These are phyloP conservation scores for Rhinogobio ventralis DNA, from an alignment of 2,797 vertebrate genomes.

Conservation along the genomic window DNA sequence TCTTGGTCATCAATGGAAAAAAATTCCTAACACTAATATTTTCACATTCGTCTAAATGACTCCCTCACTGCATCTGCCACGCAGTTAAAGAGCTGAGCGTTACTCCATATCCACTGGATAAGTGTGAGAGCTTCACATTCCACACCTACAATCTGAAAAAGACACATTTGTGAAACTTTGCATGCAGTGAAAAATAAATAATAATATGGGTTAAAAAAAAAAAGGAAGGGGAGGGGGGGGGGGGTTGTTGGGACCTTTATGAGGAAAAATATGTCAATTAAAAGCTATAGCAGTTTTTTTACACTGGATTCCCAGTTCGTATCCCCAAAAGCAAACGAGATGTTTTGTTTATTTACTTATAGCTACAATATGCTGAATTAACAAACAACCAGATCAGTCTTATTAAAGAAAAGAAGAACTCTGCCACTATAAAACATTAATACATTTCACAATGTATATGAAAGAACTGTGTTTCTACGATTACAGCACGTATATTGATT, in stretches of 20 bases:
- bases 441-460: not conserved
- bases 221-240: too few species aligned
- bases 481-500: not conserved
- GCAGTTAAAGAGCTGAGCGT: conserved; percentile 13
- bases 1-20: conserved; percentile 54
- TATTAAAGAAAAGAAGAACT: not conserved
- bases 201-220: not conserved
- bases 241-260: not conserved
- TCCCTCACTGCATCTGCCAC: conserved; percentile 30
- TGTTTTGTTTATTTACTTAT: not conserved
- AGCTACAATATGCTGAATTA: not conserved
- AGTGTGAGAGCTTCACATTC: conserved; percentile 8
- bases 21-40: conserved; percentile 6
- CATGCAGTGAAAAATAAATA: not conserved
- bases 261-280: not conserved
- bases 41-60: conserved; percentile 10
- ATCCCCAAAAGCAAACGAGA: not conserved
- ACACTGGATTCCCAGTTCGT: not conserved
- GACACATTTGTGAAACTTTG: not conserved
- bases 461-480: not conserved
- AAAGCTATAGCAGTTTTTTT: not conserved
- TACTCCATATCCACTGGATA: not conserved
- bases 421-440: not conserved
- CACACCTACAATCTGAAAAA: conserved; percentile 13
- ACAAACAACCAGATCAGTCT: not conserved